Conservation (phyloP, 2,797 vertebrate species). For the Pagetopsis macropterus region DNA sequence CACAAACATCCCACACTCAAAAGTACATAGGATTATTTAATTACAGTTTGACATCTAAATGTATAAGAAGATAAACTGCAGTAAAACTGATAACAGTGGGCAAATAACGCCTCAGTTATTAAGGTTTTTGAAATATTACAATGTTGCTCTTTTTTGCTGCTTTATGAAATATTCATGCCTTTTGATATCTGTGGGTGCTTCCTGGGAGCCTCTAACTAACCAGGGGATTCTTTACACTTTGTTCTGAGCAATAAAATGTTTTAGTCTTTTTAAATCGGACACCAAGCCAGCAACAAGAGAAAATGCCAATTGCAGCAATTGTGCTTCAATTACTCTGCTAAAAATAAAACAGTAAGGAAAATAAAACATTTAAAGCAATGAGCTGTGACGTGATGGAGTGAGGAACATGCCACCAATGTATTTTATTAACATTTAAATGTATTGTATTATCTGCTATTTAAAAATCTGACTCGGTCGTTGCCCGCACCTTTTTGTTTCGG, state of each 20-base stretch:
- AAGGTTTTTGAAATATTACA: background rate
- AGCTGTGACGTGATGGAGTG: background rate
- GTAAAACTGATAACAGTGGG: background rate
- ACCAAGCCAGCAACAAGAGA: conserved; percentile 20
- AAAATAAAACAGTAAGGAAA: conserved; percentile 30
- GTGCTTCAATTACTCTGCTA: conserved; percentile 16
- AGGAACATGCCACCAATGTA: background rate
- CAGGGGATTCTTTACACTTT: conserved; percentile 27
- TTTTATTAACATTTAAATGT: background rate
- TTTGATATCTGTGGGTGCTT: conserved; percentile 4
- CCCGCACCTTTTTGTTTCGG: conserved; percentile 89
- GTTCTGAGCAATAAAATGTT: conserved; percentile 30
- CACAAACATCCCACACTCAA: background rate
- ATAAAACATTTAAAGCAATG: background rate
- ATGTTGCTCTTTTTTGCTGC: background rate
- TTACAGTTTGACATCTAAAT: background rate
- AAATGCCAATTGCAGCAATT: conserved; percentile 33
- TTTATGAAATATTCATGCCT: conserved; percentile 17
- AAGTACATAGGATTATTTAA: background rate
- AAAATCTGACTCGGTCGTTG: background rate
- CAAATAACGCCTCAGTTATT: background rate
- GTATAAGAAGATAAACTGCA: background rate
- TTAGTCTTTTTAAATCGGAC: conserved; percentile 26
- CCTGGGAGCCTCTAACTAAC: conserved; percentile 5
- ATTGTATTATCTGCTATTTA: background rate